Evolutionary conservation across 2,797 vertebrate genomes (phyloP), one percentile per base, ranked within the genome.

Genomic region (Acanthopagrus latus): DNA sequence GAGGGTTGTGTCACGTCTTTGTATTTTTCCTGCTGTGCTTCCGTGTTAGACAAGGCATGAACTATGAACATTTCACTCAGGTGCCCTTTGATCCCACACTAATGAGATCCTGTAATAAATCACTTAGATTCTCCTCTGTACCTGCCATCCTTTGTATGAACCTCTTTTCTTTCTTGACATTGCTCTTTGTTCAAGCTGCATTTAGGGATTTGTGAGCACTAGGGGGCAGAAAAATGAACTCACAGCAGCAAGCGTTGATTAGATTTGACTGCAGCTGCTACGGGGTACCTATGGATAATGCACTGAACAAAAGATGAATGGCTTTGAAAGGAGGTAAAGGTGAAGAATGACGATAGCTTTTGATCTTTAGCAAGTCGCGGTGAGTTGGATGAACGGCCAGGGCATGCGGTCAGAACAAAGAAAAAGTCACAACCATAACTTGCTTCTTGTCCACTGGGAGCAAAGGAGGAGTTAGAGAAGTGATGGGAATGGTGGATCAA

Each of bases 41-140:
- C 62, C 47, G 41, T 55, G 33, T 74, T 29, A 17, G 47, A 70
- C 47, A 66, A 51, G 44, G 5, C 68, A 50, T 17, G 58, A 78
- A 64, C 47, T 27, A 3, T 27, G 27, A 60, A 44, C 48, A 41
- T 68, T 73, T 81, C 38, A 56, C 29, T 67, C 63, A 66, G 69
- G 17, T 73, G 79, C 52, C 69, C 38, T 74, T 78, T 85, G 58
- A 78, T 81, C 62, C 74, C 47, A 29, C 4, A 0, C 57, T 76
- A 80, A 81, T 82, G 62, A 84, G 63, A 70, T 72, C 29, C 51
- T 79, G 71, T 74, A 56, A 64, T 57, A 71, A 58, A 76, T 70
- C 69, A 78, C 50, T 65, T 58, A 7, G 10, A 78, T 72, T 54
- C 9, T 64, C 17, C 8, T n/a, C 21, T 41, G 47, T 43, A 62